Percentiles rank a stretch among this genome's conserved stretches.
Evolutionary conservation across 2,888 invertebrate species (phyloP).

Genomic region (Pollenia amentaria): DNA sequence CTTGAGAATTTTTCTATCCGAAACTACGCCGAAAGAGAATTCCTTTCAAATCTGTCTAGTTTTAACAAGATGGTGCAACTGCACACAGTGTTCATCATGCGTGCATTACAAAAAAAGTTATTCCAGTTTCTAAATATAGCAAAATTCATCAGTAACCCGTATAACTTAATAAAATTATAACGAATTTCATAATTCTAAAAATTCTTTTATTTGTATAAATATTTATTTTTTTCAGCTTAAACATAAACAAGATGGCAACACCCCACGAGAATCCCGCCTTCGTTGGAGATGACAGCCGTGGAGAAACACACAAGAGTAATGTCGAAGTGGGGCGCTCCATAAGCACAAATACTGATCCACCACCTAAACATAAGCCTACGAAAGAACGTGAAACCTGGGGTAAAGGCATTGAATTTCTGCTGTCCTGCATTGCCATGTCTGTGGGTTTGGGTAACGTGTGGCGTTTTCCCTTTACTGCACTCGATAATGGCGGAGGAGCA

Average conservation of each 20-base stretch:
- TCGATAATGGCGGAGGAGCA: constrained; percentile 89
- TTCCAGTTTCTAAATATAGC: no score
- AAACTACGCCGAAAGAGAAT: no score
- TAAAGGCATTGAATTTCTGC: constrained; percentile 84
- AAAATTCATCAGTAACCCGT: no score
- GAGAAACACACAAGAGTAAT: constrained; percentile 58
- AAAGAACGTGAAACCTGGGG: constrained; percentile 83
- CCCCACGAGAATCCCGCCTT: constrained; percentile 82
- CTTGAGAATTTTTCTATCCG: no score
- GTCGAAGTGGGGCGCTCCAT: constrained; percentile 59
- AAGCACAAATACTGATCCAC: constrained; percentile 61
- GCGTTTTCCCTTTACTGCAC: constrained; percentile 88
- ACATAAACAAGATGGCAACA: constrained; percentile 69
- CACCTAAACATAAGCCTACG: constrained; percentile 33
- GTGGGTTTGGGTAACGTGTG: constrained; percentile 90
- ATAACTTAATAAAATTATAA: no score
- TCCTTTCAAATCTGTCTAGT: no score
- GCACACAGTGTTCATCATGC: no score
- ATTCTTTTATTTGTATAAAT: neutral
- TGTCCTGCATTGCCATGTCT: constrained; percentile 86
- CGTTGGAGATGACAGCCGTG: constrained; percentile 81
- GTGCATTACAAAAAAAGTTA: no score
- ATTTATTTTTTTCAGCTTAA: neutral
- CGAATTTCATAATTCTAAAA: no score
- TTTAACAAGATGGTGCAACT: no score